A percentile compares a stretch with the other conserved stretches of the same genome.
Evolutionary conservation across 2,797 vertebrate genomes (phyloP).

Genomic region (Tadarida brasiliensis): DNA sequence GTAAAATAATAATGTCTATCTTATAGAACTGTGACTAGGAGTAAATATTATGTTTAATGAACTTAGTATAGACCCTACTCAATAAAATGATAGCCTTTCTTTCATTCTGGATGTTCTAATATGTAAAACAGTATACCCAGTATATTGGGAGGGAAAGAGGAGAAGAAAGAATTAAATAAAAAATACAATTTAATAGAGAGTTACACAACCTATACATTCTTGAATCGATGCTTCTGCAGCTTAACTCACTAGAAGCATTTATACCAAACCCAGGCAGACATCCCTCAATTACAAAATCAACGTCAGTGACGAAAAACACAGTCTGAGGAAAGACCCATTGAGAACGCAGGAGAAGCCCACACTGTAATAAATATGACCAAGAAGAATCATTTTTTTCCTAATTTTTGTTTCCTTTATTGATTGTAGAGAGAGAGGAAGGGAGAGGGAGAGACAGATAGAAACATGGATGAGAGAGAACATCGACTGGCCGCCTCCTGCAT

Average conservation of each 20-base stretch:
- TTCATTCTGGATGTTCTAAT: slow-evolving; percentile 5
- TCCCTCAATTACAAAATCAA: slow-evolving; percentile 53
- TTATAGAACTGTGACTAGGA: not conserved
- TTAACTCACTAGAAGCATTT: slow-evolving; percentile 43
- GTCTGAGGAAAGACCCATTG: not conserved
- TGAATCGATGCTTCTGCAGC: not conserved
- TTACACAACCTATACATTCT: not conserved
- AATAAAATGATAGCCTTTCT: not conserved
- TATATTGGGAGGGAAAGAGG: too few species aligned
- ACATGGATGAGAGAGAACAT: too few species aligned
- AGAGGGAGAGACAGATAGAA: too few species aligned
- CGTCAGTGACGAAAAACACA: slow-evolving; percentile 24
- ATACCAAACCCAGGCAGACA: not conserved
- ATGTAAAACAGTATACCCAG: not conserved
- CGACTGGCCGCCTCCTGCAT: too few species aligned
- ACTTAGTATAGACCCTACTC: not conserved
- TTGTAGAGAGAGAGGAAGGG: too few species aligned
- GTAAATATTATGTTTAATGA: not conserved
- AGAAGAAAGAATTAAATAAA: not conserved
- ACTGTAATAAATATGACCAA: not conserved
- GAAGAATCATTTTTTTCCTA: too few species aligned
- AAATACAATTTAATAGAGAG: slow-evolving; percentile 6
- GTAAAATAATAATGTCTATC: not conserved
- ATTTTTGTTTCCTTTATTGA: too few species aligned
- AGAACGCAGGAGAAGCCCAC: not conserved